Evolutionary conservation across 2,797 vertebrate species (phyloP).

Genomic region (Sebastes cheni): DNA sequence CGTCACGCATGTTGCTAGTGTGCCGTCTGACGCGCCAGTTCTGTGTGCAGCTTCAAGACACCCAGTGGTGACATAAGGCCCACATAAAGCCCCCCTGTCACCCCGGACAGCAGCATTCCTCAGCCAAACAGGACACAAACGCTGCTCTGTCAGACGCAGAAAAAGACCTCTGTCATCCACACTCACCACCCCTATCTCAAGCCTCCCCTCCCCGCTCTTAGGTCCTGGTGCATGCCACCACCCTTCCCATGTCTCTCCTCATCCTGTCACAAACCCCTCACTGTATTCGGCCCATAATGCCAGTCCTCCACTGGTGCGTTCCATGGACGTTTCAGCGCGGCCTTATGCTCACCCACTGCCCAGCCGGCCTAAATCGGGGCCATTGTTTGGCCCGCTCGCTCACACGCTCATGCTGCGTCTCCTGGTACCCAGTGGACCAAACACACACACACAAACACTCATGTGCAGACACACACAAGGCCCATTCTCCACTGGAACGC

Average conservation of each 20-base stretch:
- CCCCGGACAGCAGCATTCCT: conserved; percentile 76
- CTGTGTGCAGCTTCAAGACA: conserved; percentile 70
- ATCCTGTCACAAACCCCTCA: conserved; percentile 75
- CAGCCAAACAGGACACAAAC: conserved; percentile 78
- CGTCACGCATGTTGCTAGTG: conserved; percentile 66
- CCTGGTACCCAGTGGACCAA: conserved; percentile 78
- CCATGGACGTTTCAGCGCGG: conserved; percentile 76
- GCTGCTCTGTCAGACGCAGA: conserved; percentile 79
- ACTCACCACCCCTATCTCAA: conserved; percentile 64
- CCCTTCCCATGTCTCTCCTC: conserved; percentile 71
- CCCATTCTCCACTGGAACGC: conserved; percentile 74
- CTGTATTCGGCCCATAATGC: conserved; percentile 79
- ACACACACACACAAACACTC: conserved; percentile 4
- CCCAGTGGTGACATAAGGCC: conserved; percentile 75
- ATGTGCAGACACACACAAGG: conserved; percentile 29
- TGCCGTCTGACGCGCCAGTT: conserved; percentile 68
- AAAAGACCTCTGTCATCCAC: conserved; percentile 81
- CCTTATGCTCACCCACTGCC: conserved; percentile 78
- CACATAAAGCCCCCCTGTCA: conserved; percentile 75
- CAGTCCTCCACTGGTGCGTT: conserved; percentile 83
- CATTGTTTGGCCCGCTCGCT: conserved; percentile 78
- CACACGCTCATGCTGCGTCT: conserved; percentile 61
- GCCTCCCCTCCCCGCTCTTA: conserved; percentile 55
- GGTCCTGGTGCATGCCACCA: conserved; percentile 79
- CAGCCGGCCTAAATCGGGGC: conserved; percentile 71